These are phyloP conservation scores for Choreutis nemorana DNA, from an alignment of 2,888 invertebrate genomes.

Conservation along the genomic window DNA sequence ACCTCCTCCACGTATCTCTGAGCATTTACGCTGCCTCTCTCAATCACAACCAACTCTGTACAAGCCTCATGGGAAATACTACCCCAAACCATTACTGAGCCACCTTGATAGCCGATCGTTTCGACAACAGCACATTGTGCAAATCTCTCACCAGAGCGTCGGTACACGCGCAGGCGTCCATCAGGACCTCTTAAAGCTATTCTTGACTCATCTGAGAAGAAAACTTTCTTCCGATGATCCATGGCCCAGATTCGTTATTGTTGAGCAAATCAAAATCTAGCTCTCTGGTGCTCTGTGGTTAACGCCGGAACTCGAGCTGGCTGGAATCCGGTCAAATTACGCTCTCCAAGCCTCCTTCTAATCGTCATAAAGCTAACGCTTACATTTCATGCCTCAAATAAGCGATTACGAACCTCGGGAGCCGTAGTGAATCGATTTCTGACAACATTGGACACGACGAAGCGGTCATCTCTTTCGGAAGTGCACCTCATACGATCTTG, in stretches of 20 bases:
- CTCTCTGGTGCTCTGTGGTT: not conserved
- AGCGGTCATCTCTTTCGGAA: conserved; percentile 2
- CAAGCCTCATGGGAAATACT: no score
- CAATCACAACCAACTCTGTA: no score
- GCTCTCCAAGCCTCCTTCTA: conserved; percentile 1
- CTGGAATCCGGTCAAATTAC: not conserved
- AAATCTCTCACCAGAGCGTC: no score
- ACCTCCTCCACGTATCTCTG: no score
- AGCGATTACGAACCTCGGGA: conserved; percentile 1
- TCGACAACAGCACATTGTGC: no score
- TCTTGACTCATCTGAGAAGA: conserved; percentile 3
- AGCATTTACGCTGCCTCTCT: no score
- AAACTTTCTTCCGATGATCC: not conserved
- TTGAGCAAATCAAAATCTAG: conserved; percentile 3
- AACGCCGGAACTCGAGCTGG: no score
- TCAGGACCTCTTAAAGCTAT: conserved; percentile 3
- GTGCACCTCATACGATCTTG: conserved; percentile 2
- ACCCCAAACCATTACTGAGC: no score
- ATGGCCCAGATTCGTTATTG: not conserved
- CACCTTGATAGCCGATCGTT: no score
- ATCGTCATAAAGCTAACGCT: not conserved
- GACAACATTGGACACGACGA: not conserved
- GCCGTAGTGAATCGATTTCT: conserved; percentile 1
- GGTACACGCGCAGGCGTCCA: conserved; percentile 4
- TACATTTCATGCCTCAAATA: not conserved